Base-by-base conservation (phyloP, 2,113 vertebrate genomes). In the Mellivora capensis region DNA sequence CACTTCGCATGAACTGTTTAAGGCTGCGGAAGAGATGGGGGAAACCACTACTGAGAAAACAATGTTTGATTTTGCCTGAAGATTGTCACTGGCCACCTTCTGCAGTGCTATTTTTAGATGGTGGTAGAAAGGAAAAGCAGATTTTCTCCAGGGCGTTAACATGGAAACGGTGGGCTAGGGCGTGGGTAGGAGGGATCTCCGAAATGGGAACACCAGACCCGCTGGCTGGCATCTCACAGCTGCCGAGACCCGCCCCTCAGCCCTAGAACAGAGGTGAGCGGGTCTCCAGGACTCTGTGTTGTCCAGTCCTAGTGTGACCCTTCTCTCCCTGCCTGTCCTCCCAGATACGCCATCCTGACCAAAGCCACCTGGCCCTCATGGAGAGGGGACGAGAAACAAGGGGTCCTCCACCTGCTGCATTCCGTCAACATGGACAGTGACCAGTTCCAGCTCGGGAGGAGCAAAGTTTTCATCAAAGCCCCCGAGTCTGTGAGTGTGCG, bases 351-450 rank as follows among this genome's bases (percentile, higher is more conserved):
- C 95, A 99, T 99, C 97, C 98, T 99, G 96, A 99, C 99, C 81
- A 99, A 99, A 98, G 99, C 99, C 96, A 99, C 99, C 3, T 99
- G 99, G 99, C 99, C 99, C 17, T 98, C 98, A 0, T 99, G 99
- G 99, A 99, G 98, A 93, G 99, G 99, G 31, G 99, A 99, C 0
- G 99, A 99, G 98, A 99, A 99, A 49, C 99, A 99, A 98, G 99
- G 99, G 0, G 99, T 99, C 61, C 98, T 99, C 85, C 99, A 99
- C 92, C 98, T 99, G 94, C 98, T 99, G 71, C 99, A 99, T 34
- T 99, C 99, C 0, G 99, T 99, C 98, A 99, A 99, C 98, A 99
- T 99, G 99, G 99, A 99, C 97, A 98, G 99, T 82, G 99, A 99
- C 97, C 99, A 99, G 97, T 99, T 99, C 98, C 99, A 99, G 98